phyloP scores from a whole-genome alignment of 2,888 invertebrate species.

The Ophion slaviceki region DNA sequence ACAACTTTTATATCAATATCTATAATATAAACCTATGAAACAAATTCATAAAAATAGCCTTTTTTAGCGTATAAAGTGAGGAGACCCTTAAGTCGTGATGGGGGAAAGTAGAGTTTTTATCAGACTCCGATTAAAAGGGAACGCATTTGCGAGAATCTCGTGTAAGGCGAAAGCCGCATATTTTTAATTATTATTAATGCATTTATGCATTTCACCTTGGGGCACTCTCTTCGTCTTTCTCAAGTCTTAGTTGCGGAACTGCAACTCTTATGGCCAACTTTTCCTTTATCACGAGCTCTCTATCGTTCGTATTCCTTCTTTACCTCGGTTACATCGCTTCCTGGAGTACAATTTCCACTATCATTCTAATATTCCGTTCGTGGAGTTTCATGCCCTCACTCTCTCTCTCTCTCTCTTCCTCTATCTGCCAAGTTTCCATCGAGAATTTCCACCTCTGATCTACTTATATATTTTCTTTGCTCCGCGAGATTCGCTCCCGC shows the following conservation, averaged over 20 bases:
- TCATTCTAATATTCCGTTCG: slow-evolving; percentile 64
- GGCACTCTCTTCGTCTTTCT: slow-evolving; percentile 39
- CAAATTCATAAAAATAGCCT: too few relatives aligned
- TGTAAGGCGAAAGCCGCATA: slow-evolving; percentile 51
- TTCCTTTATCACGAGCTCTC: slow-evolving; percentile 66
- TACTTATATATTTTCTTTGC: slow-evolving; percentile 65
- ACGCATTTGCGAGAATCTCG: slow-evolving; percentile 54
- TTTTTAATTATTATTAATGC: slow-evolving; percentile 68
- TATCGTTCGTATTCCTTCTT: slow-evolving; percentile 64
- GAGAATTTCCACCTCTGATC: slow-evolving; percentile 65
- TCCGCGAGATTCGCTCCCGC: slow-evolving; percentile 25
- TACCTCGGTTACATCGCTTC: slow-evolving; percentile 58
- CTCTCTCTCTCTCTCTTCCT: slow-evolving; percentile 20
- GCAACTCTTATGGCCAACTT: slow-evolving; percentile 60
- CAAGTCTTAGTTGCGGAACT: slow-evolving; percentile 34
- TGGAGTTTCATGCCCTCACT: slow-evolving; percentile 44
- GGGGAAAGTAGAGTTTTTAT: slow-evolving; percentile 47
- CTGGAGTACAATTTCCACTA: slow-evolving; percentile 65
- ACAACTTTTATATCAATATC: too few relatives aligned
- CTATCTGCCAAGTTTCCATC: slow-evolving; percentile 61
- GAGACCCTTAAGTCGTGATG: too few relatives aligned
- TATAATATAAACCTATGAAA: too few relatives aligned
- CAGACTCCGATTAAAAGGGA: slow-evolving; percentile 64
- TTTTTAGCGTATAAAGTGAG: too few relatives aligned
- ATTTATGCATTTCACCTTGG: slow-evolving; percentile 63